A percentile compares a stretch with the other conserved stretches of the same genome.
Evolutionary conservation across 2,113 vertebrate genomes (phyloP).

Genomic region (Xiphophorus couchianus): DNA sequence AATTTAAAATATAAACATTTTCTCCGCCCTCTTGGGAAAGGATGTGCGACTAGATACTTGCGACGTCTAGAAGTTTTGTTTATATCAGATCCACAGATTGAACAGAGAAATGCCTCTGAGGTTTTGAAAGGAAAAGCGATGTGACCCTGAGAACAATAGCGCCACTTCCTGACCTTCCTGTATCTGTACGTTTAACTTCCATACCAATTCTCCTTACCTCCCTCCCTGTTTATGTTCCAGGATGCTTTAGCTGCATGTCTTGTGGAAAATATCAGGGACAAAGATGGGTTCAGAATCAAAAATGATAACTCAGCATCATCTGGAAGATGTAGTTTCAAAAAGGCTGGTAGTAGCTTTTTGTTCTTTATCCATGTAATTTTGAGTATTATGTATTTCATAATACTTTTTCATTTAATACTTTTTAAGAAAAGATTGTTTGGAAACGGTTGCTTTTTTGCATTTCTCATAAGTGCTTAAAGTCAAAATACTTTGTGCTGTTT

Average conservation of each 20-base stretch:
- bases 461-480: neutral
- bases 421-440: too few relatives aligned
- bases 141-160: constrained; percentile 80
- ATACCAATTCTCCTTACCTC: constrained; percentile 32
- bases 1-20: neutral
- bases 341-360: constrained; percentile 6
- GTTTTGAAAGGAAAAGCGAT: constrained; percentile 68
- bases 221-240: constrained; percentile 45
- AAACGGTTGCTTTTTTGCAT: neutral
- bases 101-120: constrained; percentile 51
- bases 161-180: constrained; percentile 71
- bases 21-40: constrained; percentile 3
- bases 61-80: constrained; percentile 49
- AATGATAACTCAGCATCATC: constrained; percentile 57
- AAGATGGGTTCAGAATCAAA: constrained; percentile 33
- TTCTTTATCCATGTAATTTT: neutral
- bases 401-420: too few relatives aligned
- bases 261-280: constrained; percentile 42
- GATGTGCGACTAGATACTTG: constrained; percentile 51
- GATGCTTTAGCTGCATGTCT: constrained; percentile 57
- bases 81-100: constrained; percentile 48
- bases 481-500: neutral
- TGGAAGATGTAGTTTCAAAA: constrained; percentile 18
- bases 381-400: neutral
- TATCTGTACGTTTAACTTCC: constrained; percentile 49